phyloP scores from a whole-genome alignment of 2,797 vertebrate genomes.

The Spondyliosoma cantharus region DNA sequence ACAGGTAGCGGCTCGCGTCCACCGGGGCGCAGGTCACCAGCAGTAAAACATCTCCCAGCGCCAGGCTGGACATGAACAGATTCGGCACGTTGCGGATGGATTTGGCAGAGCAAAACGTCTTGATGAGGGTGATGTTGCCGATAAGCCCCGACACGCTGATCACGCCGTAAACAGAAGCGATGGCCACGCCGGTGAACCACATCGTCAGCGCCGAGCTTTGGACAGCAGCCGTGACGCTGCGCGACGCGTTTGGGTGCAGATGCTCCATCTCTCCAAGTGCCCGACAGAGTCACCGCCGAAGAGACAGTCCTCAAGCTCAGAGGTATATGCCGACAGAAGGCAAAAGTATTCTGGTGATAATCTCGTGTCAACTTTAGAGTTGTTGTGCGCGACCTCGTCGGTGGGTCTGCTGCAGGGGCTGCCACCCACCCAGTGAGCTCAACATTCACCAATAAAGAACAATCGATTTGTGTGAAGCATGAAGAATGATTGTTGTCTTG shows the following conservation, averaged over 20 bases:
- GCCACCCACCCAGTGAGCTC: not conserved
- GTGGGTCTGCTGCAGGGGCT: not conserved
- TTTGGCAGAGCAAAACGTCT: slow-evolving; percentile 92
- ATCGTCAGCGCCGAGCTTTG: slow-evolving; percentile 53
- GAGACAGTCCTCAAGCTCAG: not conserved
- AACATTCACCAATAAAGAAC: not conserved
- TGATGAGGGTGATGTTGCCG: slow-evolving; percentile 95
- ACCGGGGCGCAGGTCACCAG: slow-evolving; percentile 95
- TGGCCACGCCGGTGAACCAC: slow-evolving; percentile 86
- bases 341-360: not conserved
- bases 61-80: slow-evolving; percentile 96
- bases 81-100: slow-evolving; percentile 93
- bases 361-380: not conserved
- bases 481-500: too few species aligned
- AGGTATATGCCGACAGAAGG: not conserved
- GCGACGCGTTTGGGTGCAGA: slow-evolving; percentile 39
- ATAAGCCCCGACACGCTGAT: slow-evolving; percentile 91
- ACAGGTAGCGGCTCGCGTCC: slow-evolving; percentile 94
- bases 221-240: slow-evolving; percentile 41
- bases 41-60: slow-evolving; percentile 93
- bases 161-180: slow-evolving; percentile 90
- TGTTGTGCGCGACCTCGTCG: not conserved
- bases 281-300: not conserved
- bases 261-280: slow-evolving; percentile 27
- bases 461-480: not conserved